Percentiles rank a stretch among this genome's conserved stretches.
Evolutionary conservation across 2,888 invertebrate genomes (phyloP).

Genomic region (Polietes domitor): DNA sequence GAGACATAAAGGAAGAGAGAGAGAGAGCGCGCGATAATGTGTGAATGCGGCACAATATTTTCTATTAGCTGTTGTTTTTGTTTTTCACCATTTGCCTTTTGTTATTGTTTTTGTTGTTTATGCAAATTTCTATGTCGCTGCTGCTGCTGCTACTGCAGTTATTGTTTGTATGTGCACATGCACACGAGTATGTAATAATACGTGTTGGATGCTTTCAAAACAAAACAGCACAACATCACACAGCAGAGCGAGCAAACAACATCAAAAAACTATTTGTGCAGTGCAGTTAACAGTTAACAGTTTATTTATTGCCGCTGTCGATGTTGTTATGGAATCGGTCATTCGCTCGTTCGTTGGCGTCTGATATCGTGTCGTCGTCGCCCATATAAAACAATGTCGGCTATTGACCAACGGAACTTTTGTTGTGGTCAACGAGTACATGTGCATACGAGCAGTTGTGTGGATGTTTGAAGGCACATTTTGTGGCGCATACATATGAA

Average conservation of each 20-base stretch:
- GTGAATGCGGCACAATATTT: not conserved
- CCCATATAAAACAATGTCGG: not conserved
- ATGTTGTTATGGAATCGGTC: not conserved
- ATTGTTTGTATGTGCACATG: too few relatives aligned
- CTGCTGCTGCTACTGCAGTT: too few relatives aligned
- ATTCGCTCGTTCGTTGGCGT: not conserved
- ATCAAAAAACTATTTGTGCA: not conserved
- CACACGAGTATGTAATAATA: not conserved
- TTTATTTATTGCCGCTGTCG: not conserved
- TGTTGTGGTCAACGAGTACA: conserved; percentile 2
- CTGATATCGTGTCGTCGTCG: not conserved
- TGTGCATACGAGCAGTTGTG: not conserved
- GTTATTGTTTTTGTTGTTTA: not conserved
- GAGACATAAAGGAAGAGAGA: not conserved
- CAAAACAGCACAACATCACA: not conserved
- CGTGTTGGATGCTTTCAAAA: not conserved
- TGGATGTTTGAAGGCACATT: too few relatives aligned
- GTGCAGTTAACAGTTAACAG: not conserved
- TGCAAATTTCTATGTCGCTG: too few relatives aligned
- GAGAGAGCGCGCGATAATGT: not conserved
- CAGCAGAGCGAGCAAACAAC: not conserved
- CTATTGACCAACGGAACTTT: not conserved
- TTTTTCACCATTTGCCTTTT: not conserved
- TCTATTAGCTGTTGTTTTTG: not conserved
- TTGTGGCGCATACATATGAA: too few relatives aligned